A percentile compares a stretch with the other conserved stretches of the same genome.
phyloP scores from a whole-genome alignment of 2,113 vertebrate species.

The Origma solitaria region DNA sequence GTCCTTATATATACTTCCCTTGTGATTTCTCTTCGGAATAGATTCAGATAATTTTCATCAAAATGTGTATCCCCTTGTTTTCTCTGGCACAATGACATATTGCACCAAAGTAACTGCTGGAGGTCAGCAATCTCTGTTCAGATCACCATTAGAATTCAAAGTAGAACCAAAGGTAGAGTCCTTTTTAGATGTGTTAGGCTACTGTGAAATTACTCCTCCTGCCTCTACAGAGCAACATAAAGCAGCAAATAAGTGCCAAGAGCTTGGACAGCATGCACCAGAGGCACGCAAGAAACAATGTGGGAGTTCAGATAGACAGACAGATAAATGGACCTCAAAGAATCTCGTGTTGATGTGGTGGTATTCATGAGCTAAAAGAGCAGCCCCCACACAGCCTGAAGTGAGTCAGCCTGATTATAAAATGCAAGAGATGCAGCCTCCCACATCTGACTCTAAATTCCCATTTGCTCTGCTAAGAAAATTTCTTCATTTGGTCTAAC shows the following conservation, averaged over 20 bases:
- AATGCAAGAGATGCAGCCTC: slow-evolving; percentile 70
- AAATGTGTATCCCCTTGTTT: not conserved
- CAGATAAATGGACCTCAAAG: slow-evolving; percentile 44
- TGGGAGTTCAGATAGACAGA: slow-evolving; percentile 35
- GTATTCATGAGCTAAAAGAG: slow-evolving; percentile 66
- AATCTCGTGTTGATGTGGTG: slow-evolving; percentile 61
- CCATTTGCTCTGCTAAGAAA: slow-evolving; percentile 10
- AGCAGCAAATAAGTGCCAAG: slow-evolving; percentile 36
- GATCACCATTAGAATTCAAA: not conserved
- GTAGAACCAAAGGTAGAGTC: not conserved
- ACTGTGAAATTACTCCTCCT: not conserved
- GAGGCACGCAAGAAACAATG: not conserved
- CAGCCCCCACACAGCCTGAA: slow-evolving; percentile 69
- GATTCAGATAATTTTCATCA: not conserved
- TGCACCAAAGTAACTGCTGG: not conserved
- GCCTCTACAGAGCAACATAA: not conserved
- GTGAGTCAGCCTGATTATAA: slow-evolving; percentile 77
- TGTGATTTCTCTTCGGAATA: not conserved
- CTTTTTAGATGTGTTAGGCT: not conserved
- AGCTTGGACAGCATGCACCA: not conserved
- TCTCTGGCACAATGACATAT: not conserved
- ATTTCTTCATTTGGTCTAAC: not conserved
- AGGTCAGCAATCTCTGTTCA: not conserved
- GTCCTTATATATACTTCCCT: not conserved
- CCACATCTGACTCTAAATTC: slow-evolving; percentile 69